Percentiles rank a stretch among this genome's conserved stretches.
Evolutionary conservation across 1,140 invertebrate species (phyloP).

Genomic region (Myzus persicae): DNA sequence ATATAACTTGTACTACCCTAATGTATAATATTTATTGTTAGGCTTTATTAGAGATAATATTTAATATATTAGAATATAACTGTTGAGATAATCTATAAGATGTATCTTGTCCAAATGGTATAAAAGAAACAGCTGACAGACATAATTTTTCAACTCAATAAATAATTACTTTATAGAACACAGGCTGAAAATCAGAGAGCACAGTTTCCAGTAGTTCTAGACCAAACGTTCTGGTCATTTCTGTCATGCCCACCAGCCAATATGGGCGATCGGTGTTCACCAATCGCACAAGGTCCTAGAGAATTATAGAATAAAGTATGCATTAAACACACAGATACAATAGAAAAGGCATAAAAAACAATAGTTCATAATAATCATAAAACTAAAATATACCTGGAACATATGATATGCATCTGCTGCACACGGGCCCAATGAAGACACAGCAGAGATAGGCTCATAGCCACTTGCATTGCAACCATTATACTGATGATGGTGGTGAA

Average conservation of each 20-base stretch:
- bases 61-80: too few species aligned
- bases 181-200: conserved; percentile 86
- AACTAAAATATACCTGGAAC: conserved; percentile 77
- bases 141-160: not conserved
- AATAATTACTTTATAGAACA: conserved; percentile 87
- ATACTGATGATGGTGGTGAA: not conserved
- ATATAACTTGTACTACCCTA: not conserved
- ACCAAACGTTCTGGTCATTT: conserved; percentile 97
- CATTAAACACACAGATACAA: conserved; percentile 18
- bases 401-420: conserved; percentile 94
- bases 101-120: not conserved
- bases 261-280: conserved; percentile 95
- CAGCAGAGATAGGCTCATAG: not conserved
- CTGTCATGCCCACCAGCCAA: conserved; percentile 94
- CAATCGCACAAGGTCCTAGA: conserved; percentile 90
- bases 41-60: too few species aligned
- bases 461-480: not conserved
- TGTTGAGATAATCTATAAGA: not conserved
- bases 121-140: not conserved
- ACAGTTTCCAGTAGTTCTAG: conserved; percentile 94
- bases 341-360: not conserved
- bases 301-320: conserved; percentile 60
- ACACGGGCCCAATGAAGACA: conserved; percentile 75
- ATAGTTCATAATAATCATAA: too few species aligned
- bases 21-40: not conserved